Percentiles rank a stretch among this genome's conserved stretches.
Evolutionary conservation across 2,797 vertebrate species (phyloP).

Genomic region (Cossypha dichroa): DNA sequence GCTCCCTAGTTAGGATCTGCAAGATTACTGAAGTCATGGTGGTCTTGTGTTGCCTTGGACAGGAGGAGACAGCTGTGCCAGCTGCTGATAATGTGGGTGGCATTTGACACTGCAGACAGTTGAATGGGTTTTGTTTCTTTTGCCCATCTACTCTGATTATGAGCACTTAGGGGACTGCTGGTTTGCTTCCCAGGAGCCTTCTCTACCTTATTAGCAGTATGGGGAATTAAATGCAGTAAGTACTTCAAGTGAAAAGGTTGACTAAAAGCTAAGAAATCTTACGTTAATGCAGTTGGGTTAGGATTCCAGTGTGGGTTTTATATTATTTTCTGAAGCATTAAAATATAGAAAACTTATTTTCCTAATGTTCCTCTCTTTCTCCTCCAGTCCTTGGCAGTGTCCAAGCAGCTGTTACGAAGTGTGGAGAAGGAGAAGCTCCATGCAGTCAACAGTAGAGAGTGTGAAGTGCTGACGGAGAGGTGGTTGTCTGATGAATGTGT

Average conservation of each 20-base stretch:
- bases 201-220: not conserved
- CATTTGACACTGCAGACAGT: not conserved
- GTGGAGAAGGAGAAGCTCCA: constrained; percentile 83
- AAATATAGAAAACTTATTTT: not conserved
- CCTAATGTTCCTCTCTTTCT: not conserved
- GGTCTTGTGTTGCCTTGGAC: not conserved
- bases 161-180: not conserved
- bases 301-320: not conserved
- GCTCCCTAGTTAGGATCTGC: not conserved
- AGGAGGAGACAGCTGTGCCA: not conserved
- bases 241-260: not conserved
- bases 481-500: constrained; percentile 86
- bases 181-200: not conserved
- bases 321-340: not conserved
- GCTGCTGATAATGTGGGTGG: not conserved
- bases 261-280: not conserved
- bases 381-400: constrained; percentile 80
- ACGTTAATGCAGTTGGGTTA: not conserved
- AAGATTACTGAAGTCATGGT: not conserved
- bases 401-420: constrained; percentile 86
- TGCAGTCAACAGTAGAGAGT: constrained; percentile 81
- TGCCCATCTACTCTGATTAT: not conserved
- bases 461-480: constrained; percentile 77
- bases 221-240: not conserved
- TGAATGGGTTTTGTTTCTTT: not conserved